Base-by-base conservation (phyloP, 1,140 invertebrate species). In the Phymorhynchus buccinoides region DNA sequence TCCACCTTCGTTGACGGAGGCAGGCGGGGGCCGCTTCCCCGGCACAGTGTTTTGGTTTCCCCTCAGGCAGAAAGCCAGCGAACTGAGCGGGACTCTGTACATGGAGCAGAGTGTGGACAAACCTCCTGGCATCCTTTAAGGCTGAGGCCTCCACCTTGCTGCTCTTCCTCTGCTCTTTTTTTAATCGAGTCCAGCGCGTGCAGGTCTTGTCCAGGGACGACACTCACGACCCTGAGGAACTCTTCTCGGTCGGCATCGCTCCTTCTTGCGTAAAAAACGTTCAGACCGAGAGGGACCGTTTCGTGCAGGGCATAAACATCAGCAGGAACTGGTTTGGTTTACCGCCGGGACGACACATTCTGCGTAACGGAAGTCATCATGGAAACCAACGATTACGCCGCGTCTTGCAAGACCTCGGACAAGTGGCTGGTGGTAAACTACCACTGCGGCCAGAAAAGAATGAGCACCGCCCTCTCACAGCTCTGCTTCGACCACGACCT, bases 41-140 rank as follows among this genome's bases (percentile, higher is more conserved):
- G 90, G 90, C 0, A 89, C 90, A 3, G 27, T 92, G 42, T 91
- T 91, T 37, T 86, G 91, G 84, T 89, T 91, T 84, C 89, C 90
- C 37, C 81, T 91, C 35, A 73, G 90, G 32, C 62, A 48, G 1
- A 22, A 41, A 22, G 2, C n/a, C 48, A 88, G 88, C 16, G 68
- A 85, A 3, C 73, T 90, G 62, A 88, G 87, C 2, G 80, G 86
- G 14, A 88, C 85, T 37, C 35, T 87, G 30, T 89, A 88, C 81
- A 66, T 79, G 22, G 66, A 75, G 42, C 73, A 85, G n/a, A 89
- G 89, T 73, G 79, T 91, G 39, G 14, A 32, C 44, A n/a, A 83
- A 88, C 27, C 73, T 91, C 0, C 88, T 91, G 12, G 71, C 62
- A 16, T 79, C 87, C 16, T 89, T 91, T 37, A 85, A 86, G 56